These are phyloP conservation scores for Steinernema carpocapsae DNA, from an alignment of 2,888 invertebrate species.

Conservation along the genomic window DNA sequence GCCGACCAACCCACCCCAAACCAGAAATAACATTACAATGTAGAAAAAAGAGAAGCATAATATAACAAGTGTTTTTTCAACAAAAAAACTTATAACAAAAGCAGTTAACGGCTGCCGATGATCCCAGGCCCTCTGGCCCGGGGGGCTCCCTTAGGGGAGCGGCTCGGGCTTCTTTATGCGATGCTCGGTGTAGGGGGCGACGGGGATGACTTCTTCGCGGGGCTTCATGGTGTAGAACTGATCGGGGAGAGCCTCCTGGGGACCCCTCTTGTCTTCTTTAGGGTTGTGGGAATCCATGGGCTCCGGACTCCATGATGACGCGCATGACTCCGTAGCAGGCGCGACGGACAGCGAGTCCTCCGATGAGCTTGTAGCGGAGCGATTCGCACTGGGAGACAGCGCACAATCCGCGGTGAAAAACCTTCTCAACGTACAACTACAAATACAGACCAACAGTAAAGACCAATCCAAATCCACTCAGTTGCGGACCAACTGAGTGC, in stretches of 20 bases:
- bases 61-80: constrained; percentile 79
- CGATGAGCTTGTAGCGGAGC: constrained; percentile 95
- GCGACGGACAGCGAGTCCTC: constrained; percentile 82
- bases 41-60: too few species aligned
- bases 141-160: constrained; percentile 14
- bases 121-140: too few species aligned
- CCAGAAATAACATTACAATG: too few species aligned
- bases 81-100: constrained; percentile 27
- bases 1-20: too few species aligned
- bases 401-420: constrained; percentile 81
- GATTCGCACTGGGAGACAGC: constrained; percentile 99
- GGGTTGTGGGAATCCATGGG: constrained; percentile 98
- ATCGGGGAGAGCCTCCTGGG: constrained; percentile 95
- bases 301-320: constrained; percentile 97
- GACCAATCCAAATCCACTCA: too few species aligned
- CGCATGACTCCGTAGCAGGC: constrained; percentile 98
- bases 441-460: too few species aligned
- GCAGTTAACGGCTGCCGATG: background rate
- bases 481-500: constrained; percentile 82
- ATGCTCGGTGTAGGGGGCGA: constrained; percentile 61
- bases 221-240: constrained; percentile 95
- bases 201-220: constrained; percentile 79
- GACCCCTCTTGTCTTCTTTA: constrained; percentile 93
- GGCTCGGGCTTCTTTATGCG: constrained; percentile 56
- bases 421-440: too few species aligned